Evolutionary conservation across 2,888 invertebrate genomes (phyloP), one percentile per base, ranked within the genome.

Genomic region (Xestia rhomboidea): DNA sequence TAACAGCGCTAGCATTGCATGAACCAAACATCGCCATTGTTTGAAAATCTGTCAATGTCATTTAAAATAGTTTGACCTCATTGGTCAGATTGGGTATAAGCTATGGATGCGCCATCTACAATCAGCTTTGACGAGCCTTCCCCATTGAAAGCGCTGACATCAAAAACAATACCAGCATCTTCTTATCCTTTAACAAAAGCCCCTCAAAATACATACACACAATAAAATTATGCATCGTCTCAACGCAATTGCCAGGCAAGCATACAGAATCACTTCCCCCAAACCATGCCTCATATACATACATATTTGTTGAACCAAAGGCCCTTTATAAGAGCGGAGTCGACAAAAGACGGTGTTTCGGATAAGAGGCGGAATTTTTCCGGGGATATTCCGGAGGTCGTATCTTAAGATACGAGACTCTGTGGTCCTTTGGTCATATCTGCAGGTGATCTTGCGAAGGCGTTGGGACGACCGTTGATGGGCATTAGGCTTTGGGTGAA

Each of bases 341-440:
- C 84, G 54, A 81, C 86, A 87, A 84, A 88, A 87, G 76, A 71
- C 71, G 27, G 38, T 34, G 70, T 85, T 67, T 72, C 72, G 76
- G 69, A 69, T 86, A 84, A 78, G 57, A 73, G 75, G 70, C 62
- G 51, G 49, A 38, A 46, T 68, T 84, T 86, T 85, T 77, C 68
- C 57, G 67, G 67, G n/a, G 13, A 79, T 79, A 67, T 83, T 76
- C 54, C 70, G 57, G 57, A 54, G 73, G 64, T 54, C 54, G 60
- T 70, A 73, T 84, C 71, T 60, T 73, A 38, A 77, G 66, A 74
- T 62, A 74, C 54, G 67, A 21, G 34, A 5, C 18, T 70, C 78
- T 84, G 72, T 64, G 30, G 62, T 38, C 30, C 54, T 80, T 76
- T 62, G 18, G 67, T 49, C 70, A 62, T 85, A 86, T 86, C 79